These are phyloP conservation scores for Tarsius wallacei DNA, from an alignment of 2,797 vertebrate genomes.

Conservation along the genomic window DNA sequence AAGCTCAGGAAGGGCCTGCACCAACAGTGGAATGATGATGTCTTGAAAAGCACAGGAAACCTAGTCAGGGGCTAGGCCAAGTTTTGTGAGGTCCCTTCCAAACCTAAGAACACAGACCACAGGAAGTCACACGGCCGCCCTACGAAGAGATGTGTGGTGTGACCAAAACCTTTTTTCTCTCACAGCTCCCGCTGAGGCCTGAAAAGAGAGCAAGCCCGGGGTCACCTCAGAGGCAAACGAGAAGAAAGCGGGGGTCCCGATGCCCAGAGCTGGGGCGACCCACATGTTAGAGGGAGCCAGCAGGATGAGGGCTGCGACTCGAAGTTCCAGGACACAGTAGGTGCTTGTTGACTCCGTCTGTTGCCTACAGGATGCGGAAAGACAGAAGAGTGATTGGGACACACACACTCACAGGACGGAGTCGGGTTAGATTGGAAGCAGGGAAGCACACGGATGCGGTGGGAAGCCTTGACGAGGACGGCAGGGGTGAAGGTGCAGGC, in stretches of 20 bases:
- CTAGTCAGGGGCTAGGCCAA: not conserved
- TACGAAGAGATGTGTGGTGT: fast-evolving
- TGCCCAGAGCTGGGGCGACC: not conserved
- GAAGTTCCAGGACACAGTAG: not conserved
- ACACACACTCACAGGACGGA: not conserved
- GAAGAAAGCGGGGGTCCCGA: too few species aligned
- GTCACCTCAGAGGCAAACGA: not conserved
- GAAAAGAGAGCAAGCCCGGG: not conserved
- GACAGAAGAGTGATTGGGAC: not conserved
- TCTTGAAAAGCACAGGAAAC: not conserved
- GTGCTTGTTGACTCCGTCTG: too few species aligned
- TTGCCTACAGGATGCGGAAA: too few species aligned
- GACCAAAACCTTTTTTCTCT: not conserved
- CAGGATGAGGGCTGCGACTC: not conserved
- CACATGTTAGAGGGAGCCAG: not conserved
- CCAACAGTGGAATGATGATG: not conserved
- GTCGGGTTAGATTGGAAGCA: not conserved
- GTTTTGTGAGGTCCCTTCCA: not conserved
- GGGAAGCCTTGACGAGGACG: not conserved
- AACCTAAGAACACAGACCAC: not conserved
- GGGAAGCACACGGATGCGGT: not conserved
- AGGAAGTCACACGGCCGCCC: not conserved
- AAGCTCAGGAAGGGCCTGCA: not conserved
- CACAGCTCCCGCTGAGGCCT: not conserved
- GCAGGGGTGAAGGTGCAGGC: fast-evolving